Base-by-base conservation (phyloP, 2,888 invertebrate species). In the Augochlorella aurata region DNA sequence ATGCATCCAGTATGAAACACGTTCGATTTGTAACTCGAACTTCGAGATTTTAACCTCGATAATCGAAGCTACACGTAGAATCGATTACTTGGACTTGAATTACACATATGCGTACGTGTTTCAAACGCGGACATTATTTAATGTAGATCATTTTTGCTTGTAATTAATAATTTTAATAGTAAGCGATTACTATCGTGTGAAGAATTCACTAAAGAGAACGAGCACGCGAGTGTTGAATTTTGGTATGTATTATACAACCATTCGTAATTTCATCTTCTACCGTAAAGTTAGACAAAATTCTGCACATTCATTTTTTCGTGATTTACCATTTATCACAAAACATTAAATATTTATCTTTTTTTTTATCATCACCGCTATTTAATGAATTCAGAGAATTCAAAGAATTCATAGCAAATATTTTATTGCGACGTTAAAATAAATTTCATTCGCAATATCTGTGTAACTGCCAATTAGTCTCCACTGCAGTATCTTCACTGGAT, bases 11-110 rank as follows among this genome's bases (percentile, higher is more conserved):
- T 24, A 38, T 18, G n/a, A 47, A 61, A n/a, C 75, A n/a, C 18
- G 21, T 67, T 82, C 85, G 82, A 84, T 82, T 77, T 18, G n/a
- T 65, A 81, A 61, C 70, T 84, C 73, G 79, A 83, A 75, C 69
- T 76, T 71, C 82, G 82, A 82, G 81, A 38, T 72, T 21, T 65
- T 0, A n/a, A 24, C n/a, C 29, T 82, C 81, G 81, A 81, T 82
- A 68, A 68, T 66, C 68, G 54, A 63, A 63, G 38, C 16, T 63
- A 63, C 29, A 63, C 8, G 1, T 5, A 24, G 2, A 16, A 58
- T 81, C 76, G 81, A 82, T 73, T 52, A 16, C 3, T 38, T 16
- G 24, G 12, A 45, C 71, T 75, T 63, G 52, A 73, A 74, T 14
- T 24, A 18, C 21, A 14, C 52, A 52, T 38, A 21, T 71, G 29